These are phyloP conservation scores for Dreissena polymorpha DNA, from an alignment of 1,140 invertebrate genomes.

Conservation along the genomic window DNA sequence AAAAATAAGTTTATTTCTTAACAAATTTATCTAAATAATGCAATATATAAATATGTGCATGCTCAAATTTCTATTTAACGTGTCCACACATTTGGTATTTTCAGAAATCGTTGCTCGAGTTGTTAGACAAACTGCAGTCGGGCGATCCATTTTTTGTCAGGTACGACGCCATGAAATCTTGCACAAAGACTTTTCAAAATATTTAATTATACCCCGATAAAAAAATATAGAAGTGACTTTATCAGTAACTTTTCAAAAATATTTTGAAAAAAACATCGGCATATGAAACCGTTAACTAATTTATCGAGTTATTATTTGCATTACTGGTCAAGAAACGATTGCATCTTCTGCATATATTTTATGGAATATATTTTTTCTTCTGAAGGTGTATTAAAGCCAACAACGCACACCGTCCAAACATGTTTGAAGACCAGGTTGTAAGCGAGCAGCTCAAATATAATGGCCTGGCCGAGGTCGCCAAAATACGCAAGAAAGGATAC, in stretches of 20 bases:
- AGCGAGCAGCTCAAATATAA: slow-evolving; percentile 85
- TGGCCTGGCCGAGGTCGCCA: slow-evolving; percentile 73
- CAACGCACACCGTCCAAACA: slow-evolving; percentile 83
- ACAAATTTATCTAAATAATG: too few species aligned
- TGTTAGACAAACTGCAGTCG: slow-evolving; percentile 88
- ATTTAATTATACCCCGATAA: too few species aligned
- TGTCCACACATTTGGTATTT: slow-evolving; percentile 76
- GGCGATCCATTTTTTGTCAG: slow-evolving; percentile 89
- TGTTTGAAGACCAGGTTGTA: slow-evolving; percentile 86
- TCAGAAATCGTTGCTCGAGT: slow-evolving; percentile 88
- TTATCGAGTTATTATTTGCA: too few species aligned
- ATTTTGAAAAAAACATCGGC: too few species aligned
- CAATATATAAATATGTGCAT: too few species aligned
- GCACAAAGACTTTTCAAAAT: too few species aligned
- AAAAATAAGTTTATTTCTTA: too few species aligned
- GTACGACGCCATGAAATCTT: slow-evolving; percentile 77
- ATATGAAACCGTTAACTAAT: too few species aligned
- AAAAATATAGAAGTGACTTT: too few species aligned
- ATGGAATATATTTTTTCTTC: not conserved
- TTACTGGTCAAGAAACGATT: too few species aligned
- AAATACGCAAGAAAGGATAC: slow-evolving; percentile 69
- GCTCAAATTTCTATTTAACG: too few species aligned
- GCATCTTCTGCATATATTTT: not conserved
- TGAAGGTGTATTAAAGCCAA: slow-evolving; percentile 89
- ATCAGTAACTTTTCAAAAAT: too few species aligned